Base-by-base conservation (phyloP, 2,797 vertebrate species). In the Lacerta agilis region DNA sequence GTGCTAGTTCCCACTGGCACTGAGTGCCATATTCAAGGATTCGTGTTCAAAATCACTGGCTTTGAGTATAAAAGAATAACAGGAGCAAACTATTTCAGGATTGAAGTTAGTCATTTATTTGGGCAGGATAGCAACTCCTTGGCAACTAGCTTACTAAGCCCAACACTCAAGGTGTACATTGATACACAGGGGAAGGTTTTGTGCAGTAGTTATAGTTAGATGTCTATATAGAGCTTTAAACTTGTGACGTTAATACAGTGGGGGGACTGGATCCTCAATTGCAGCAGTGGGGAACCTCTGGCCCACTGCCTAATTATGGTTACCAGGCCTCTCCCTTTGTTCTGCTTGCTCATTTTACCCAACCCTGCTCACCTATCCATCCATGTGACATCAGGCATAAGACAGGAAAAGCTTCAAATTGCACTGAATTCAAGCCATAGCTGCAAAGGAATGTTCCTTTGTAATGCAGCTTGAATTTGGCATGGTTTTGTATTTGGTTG, bases 41-140 rank as follows among this genome's bases (percentile, higher is more conserved):
- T 15, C 15, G 25, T 85, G 36, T 75, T 73, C 20, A 5, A 75
- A 73, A 66, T 75, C 61, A 55, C 69, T 73, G 66, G 36, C 43
- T 72, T 80, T 82, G 55, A 15, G 17, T 87, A 69, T 64, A 75
- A 43, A 36, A 66, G 20, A 87, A 84, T 73, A 84, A 84, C 73
- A 25, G 38, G 75, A 43, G 43, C 77, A 58, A 10, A 7, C n/a
- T 87, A 43, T 73, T 25, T 73, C 86, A 36, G 55, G 20, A 73
- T 43, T 81, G 55, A 8, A 81, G 27, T 75, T 73, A 43, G 38
- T 45, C 55, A 43, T 38, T 87, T 87, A 23, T 38, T 76, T 85
- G n/a, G n/a, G 43, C 61, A 82, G 66, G 69, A 15, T 83, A 78
- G 25, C 29, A 58, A 29, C 78, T 83, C 38, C 9, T 13, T n/a